Evolutionary conservation across 2,797 vertebrate species (phyloP), one percentile per base, ranked within the genome.

Genomic region (Falco peregrinus): DNA sequence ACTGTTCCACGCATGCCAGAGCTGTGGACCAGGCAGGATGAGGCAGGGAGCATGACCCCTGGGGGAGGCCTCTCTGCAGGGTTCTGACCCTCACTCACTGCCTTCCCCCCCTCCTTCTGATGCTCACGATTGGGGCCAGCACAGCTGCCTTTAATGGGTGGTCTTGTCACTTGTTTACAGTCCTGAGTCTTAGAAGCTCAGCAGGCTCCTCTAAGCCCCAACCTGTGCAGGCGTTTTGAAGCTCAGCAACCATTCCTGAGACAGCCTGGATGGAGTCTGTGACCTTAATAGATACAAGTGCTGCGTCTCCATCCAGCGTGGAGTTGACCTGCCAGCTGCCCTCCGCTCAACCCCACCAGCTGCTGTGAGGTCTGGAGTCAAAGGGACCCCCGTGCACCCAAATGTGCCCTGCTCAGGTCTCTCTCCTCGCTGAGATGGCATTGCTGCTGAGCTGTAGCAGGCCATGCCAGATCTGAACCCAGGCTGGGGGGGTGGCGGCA

Each of bases 121-220:
- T 28, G 48, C 74, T 71, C 26, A 2, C 10, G 43, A 37, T 1
- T 63, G 48, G 19, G 85, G 78, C 60, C 37, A 24, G 88, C 43
- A 24, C 56, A 45, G 81, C 91, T 76, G 71, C 69, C 35, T 86
- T 19, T 9, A 16, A 9, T 88, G 93, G 93, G 95, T 96, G 96
- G 96, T 96, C 95, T 90, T 91, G 71, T 53, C 65, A 5, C 90
- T 94, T 96, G 92, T 94, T 96, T 97, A 93, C 69, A 91, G 76
- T 10, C n/a, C 48, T 57, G 73, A n/a, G 11, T 15, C 91, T 59
- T 39, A 47, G 10, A 67, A 59, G 70, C 83, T 45, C 89, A 67
- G 56, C 57, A 89, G 87, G 54, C 69, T 81, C 26, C 69, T 43
- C 35, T 16, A 6, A 96, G 43, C 60, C 69, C 76, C 28, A 1